Conservation (phyloP, 2,797 vertebrate species). For the Sciurus vulgaris region DNA sequence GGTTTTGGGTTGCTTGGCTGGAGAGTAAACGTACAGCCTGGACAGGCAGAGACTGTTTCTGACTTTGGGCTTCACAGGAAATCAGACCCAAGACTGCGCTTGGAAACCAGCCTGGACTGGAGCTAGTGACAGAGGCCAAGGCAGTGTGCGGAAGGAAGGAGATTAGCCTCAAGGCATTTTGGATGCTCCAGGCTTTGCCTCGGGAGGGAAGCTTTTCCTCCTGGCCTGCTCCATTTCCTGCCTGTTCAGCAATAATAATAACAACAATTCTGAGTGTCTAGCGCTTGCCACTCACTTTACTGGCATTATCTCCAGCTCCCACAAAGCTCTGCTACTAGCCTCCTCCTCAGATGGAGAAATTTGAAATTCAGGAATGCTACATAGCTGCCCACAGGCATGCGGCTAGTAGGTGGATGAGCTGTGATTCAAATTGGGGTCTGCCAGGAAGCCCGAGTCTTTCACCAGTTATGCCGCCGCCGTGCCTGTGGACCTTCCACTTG, state of each 20-base stretch:
- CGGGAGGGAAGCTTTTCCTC: background rate
- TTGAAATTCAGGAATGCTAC: conserved; percentile 38
- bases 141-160: background rate
- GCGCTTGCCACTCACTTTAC: background rate
- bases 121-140: rapidly evolving
- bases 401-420: background rate
- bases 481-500: background rate
- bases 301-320: background rate
- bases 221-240: background rate
- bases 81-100: background rate
- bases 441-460: background rate
- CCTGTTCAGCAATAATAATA: background rate
- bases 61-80: background rate
- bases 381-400: background rate
- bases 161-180: background rate
- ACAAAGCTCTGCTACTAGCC: background rate
- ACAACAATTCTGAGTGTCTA: background rate
- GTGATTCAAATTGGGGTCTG: background rate
- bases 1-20: background rate
- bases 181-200: background rate
- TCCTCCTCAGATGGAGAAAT: conserved; percentile 11
- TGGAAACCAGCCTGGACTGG: background rate
- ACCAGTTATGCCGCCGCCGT: background rate
- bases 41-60: background rate
- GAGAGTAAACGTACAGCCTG: background rate